Evolutionary conservation across 1,140 invertebrate species (phyloP).

Genomic region (Psix sp.): DNA sequence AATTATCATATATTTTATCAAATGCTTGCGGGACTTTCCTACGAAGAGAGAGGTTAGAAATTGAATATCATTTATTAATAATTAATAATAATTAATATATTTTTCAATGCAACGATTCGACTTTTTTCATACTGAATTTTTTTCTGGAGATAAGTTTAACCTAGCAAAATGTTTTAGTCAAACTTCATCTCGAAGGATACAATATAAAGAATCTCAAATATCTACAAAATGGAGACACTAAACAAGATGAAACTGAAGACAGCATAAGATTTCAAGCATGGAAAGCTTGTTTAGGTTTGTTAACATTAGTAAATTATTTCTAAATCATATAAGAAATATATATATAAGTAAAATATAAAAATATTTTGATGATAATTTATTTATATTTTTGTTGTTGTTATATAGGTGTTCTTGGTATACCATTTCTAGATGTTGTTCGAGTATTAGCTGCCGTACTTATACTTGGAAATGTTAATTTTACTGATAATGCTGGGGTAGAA

Average conservation of each 20-base stretch:
- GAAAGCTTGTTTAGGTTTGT: constrained; percentile 88
- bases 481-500: constrained; percentile 84
- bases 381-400: constrained; percentile 13
- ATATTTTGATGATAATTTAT: too few species aligned
- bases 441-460: constrained; percentile 93
- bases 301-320: neutral
- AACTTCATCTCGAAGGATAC: constrained; percentile 90
- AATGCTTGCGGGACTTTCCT: constrained; percentile 92
- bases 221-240: constrained; percentile 85
- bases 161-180: constrained; percentile 75
- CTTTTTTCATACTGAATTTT: neutral
- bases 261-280: constrained; percentile 88
- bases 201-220: constrained; percentile 88
- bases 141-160: too few species aligned
- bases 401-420: constrained; percentile 90
- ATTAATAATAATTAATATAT: too few species aligned
- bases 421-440: constrained; percentile 94
- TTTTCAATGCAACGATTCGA: too few species aligned
- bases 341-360: too few species aligned
- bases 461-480: constrained; percentile 93
- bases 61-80: constrained; percentile 6
- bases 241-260: constrained; percentile 87
- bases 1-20: constrained; percentile 99
- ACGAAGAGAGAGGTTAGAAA: constrained; percentile 86
- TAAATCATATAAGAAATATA: too few species aligned